These are phyloP conservation scores for Cyprinodon diabolis DNA, from an alignment of 2,797 vertebrate genomes.

Conservation along the genomic window DNA sequence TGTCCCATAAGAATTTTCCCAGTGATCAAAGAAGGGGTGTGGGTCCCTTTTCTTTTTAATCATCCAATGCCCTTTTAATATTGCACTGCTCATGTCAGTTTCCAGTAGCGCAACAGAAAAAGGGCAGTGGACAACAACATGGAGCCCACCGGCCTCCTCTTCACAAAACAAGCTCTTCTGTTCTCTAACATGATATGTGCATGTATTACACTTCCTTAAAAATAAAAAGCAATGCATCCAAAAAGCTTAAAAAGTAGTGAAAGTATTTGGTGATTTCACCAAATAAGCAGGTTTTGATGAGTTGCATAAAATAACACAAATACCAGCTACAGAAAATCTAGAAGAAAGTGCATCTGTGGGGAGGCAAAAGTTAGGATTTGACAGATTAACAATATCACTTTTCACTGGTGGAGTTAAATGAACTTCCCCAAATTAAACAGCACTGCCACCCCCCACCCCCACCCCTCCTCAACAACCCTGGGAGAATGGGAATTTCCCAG, in stretches of 20 bases:
- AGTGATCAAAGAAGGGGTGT: constrained; percentile 51
- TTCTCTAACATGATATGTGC: neutral
- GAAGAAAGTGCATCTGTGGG: constrained; percentile 5
- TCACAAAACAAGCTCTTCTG: constrained; percentile 34
- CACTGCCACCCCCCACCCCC: constrained; percentile 53
- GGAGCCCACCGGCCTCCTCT: constrained; percentile 64
- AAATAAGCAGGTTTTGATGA: neutral
- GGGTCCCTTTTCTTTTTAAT: constrained; percentile 83
- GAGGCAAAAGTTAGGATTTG: constrained; percentile 26
- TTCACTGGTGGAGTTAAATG: constrained; percentile 50
- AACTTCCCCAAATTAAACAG: constrained; percentile 69
- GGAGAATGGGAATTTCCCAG: constrained; percentile 79
- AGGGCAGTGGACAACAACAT: constrained; percentile 95
- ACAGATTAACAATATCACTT: constrained; percentile 41
- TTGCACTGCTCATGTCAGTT: constrained; percentile 98
- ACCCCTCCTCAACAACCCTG: constrained; percentile 65
- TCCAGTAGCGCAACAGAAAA: constrained; percentile 99
- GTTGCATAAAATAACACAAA: neutral
- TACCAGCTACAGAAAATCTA: neutral
- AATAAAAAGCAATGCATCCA: neutral
- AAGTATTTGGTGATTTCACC: neutral
- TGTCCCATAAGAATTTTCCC: constrained; percentile 64
- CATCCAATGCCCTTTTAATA: constrained; percentile 99
- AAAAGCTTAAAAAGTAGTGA: neutral
- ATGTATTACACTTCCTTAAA: neutral